Evolutionary conservation across 2,113 vertebrate genomes (phyloP).

Genomic region (Hymenochirus boettgeri): DNA sequence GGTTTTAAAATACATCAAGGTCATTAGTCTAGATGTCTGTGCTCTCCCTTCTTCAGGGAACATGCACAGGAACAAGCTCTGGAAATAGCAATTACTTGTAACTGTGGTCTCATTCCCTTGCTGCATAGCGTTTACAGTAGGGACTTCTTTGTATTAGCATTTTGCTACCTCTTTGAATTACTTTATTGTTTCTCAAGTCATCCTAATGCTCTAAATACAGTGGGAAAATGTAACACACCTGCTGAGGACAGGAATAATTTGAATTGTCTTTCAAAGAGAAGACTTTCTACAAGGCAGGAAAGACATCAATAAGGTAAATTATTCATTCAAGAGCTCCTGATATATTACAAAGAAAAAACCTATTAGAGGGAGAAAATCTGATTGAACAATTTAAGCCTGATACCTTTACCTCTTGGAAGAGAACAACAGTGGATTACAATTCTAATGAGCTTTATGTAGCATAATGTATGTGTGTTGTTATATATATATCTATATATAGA

Average conservation of each 20-base stretch:
- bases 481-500: too few species aligned
- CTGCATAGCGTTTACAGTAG: constrained; percentile 24
- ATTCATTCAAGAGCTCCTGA: constrained; percentile 22
- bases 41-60: constrained; percentile 15
- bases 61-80: constrained; percentile 27
- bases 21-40: constrained; percentile 14
- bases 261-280: constrained; percentile 31
- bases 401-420: neutral
- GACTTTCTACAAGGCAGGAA: constrained; percentile 36
- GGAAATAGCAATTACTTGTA: constrained; percentile 20
- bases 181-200: constrained; percentile 9
- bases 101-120: constrained; percentile 38
- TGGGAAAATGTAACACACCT: constrained; percentile 12
- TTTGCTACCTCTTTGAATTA: constrained; percentile 39
- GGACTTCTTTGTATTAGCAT: neutral
- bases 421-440: constrained; percentile 23
- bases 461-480: too few species aligned
- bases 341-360: constrained; percentile 29
- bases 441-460: too few species aligned
- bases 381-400: constrained; percentile 14
- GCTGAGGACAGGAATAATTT: constrained; percentile 36
- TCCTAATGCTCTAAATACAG: neutral
- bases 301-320: constrained; percentile 36
- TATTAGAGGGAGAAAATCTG: constrained; percentile 23
- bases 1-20: constrained; percentile 30